Evolutionary conservation across 1,140 invertebrate genomes (phyloP).

Genomic region (Drosophila hydei): DNA sequence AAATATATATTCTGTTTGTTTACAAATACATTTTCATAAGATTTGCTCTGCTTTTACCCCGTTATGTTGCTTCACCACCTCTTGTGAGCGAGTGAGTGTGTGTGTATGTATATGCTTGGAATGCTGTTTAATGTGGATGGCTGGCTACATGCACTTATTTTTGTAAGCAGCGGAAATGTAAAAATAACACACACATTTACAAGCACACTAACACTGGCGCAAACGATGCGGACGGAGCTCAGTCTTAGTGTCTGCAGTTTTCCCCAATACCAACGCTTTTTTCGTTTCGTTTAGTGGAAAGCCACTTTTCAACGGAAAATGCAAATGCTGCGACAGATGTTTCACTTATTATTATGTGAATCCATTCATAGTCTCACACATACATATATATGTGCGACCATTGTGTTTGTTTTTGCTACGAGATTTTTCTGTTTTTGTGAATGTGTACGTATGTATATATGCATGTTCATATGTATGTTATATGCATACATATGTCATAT

Average conservation of each 20-base stretch:
- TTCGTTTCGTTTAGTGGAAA: conserved; percentile 47
- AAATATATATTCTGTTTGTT: not conserved
- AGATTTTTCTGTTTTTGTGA: not conserved
- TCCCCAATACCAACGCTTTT: conserved; percentile 33
- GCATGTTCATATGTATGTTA: too few species aligned
- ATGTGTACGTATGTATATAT: not conserved
- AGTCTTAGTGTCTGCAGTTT: conserved; percentile 54
- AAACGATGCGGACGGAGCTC: conserved; percentile 42
- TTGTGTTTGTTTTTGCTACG: not conserved
- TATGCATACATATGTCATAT: conserved; percentile 2
- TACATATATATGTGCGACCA: conserved; percentile 3
- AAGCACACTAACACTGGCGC: conserved; percentile 18
- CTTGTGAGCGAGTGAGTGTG: conserved; percentile 32
- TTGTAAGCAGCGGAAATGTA: conserved; percentile 79
- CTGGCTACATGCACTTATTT: conserved; percentile 50
- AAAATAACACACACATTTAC: conserved; percentile 77
- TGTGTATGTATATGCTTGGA: conserved; percentile 50
- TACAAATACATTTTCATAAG: conserved; percentile 7
- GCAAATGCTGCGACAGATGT: conserved; percentile 74
- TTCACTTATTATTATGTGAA: conserved; percentile 52
- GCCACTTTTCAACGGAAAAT: conserved; percentile 70
- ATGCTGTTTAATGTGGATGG: conserved; percentile 51
- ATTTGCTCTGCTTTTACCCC: conserved; percentile 17
- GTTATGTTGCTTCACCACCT: conserved; percentile 4
- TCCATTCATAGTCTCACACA: conserved; percentile 21